Evolutionary conservation across 2,113 vertebrate species (phyloP).

Genomic region (Octodon degus): DNA sequence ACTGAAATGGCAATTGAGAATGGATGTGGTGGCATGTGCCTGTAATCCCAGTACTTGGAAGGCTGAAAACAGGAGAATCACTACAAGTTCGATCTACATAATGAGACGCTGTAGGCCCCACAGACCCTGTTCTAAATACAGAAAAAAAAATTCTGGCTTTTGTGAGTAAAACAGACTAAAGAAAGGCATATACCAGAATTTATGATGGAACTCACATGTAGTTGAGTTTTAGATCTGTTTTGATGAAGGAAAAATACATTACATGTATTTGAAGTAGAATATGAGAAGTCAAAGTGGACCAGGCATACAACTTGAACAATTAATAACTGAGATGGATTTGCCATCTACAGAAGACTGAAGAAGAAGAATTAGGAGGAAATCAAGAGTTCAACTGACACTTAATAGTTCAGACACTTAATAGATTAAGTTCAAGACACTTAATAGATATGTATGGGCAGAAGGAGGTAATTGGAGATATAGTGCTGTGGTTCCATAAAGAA

Average conservation of each 20-base stretch:
- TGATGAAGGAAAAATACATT: neutral
- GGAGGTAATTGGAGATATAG: neutral
- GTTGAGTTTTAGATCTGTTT: neutral
- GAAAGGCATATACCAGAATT: neutral
- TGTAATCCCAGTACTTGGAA: too few relatives aligned
- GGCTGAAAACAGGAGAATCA: too few relatives aligned
- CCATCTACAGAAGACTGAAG: neutral
- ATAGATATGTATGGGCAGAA: neutral
- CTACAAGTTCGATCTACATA: too few relatives aligned
- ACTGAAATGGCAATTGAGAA: too few relatives aligned
- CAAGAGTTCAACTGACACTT: neutral
- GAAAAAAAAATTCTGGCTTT: neutral
- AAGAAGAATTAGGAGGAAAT: slow-evolving; percentile 2
- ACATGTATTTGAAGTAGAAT: neutral
- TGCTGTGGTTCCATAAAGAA: neutral
- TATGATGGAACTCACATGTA: neutral
- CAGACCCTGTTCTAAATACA: too few relatives aligned
- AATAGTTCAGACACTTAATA: too few relatives aligned
- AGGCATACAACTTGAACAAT: neutral
- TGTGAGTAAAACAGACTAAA: neutral
- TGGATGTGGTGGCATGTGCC: too few relatives aligned
- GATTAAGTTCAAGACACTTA: neutral
- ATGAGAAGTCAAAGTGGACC: neutral
- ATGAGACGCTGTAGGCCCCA: too few relatives aligned
- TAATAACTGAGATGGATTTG: neutral